These are phyloP conservation scores for Phalera bucephala DNA, from an alignment of 2,888 invertebrate species.

Conservation along the genomic window DNA sequence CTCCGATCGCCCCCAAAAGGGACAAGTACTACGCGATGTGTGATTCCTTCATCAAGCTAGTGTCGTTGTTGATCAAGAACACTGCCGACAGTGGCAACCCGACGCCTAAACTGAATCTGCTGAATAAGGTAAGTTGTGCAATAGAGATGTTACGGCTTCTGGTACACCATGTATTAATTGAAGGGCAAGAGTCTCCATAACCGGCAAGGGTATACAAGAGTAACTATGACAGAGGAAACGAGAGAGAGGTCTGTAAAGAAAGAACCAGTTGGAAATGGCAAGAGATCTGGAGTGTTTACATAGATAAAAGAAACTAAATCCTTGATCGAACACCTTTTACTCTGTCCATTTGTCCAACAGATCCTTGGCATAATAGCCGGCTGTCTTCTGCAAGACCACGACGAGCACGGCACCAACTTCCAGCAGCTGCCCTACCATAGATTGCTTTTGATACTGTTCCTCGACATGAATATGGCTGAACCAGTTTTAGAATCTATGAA, in stretches of 20 bases:
- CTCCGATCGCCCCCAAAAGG: conserved; percentile 85
- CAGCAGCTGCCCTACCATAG: conserved; percentile 99
- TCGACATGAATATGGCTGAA: conserved; percentile 97
- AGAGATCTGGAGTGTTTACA: too few relatives aligned
- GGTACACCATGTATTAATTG: too few relatives aligned
- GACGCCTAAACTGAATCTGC: conserved; percentile 97
- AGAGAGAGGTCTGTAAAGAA: too few relatives aligned
- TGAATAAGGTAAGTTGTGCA: conserved; percentile 90
- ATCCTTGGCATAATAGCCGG: conserved; percentile 97
- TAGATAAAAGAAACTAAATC: too few relatives aligned
- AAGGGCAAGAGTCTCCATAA: too few relatives aligned
- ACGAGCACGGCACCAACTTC: conserved; percentile 93
- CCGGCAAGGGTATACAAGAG: too few relatives aligned
- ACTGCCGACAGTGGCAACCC: conserved; percentile 95
- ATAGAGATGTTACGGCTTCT: too few relatives aligned
- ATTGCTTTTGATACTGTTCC: conserved; percentile 97
- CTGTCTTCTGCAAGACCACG: conserved; percentile 97
- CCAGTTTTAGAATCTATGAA: conserved; percentile 97
- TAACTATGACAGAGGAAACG: too few relatives aligned
- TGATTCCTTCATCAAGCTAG: conserved; percentile 97
- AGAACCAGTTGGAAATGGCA: too few relatives aligned
- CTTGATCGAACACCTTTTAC: too few relatives aligned
- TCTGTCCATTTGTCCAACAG: conserved; percentile 50
- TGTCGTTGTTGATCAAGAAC: conserved; percentile 96
- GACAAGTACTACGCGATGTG: conserved; percentile 97